These are phyloP conservation scores for Passerina amoena DNA, from an alignment of 2,113 vertebrate genomes.

Conservation along the genomic window DNA sequence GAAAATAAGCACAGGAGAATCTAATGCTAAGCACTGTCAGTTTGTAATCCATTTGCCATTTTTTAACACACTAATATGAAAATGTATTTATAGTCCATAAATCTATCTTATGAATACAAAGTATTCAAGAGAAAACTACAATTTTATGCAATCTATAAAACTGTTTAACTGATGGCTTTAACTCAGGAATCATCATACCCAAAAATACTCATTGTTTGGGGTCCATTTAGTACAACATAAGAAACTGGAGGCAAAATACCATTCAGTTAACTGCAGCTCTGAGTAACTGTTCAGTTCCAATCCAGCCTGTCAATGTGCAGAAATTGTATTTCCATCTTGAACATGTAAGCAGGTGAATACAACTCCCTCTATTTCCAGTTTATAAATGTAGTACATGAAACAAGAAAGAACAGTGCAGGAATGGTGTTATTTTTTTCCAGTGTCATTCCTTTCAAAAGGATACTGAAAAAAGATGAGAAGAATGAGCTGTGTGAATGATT, in stretches of 20 bases:
- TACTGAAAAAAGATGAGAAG: background rate
- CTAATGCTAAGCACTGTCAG: background rate
- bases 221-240: background rate
- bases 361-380: background rate
- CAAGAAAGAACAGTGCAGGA: background rate
- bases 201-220: background rate
- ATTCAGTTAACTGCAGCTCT: background rate
- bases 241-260: background rate
- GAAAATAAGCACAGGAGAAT: slow-evolving; percentile 23
- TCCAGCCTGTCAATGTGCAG: background rate
- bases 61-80: background rate
- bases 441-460: background rate
- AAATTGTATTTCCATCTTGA: background rate
- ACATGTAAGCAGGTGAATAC: background rate
- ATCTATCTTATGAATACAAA: background rate
- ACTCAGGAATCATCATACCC: background rate
- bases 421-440: background rate
- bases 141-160: background rate
- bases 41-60: background rate
- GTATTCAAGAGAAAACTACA: background rate
- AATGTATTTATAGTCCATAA: background rate
- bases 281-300: background rate
- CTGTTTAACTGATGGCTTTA: background rate
- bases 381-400: background rate
- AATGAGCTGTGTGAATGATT: background rate